phyloP scores from a whole-genome alignment of 1,140 invertebrate genomes.

The Armadillidium nasatum region DNA sequence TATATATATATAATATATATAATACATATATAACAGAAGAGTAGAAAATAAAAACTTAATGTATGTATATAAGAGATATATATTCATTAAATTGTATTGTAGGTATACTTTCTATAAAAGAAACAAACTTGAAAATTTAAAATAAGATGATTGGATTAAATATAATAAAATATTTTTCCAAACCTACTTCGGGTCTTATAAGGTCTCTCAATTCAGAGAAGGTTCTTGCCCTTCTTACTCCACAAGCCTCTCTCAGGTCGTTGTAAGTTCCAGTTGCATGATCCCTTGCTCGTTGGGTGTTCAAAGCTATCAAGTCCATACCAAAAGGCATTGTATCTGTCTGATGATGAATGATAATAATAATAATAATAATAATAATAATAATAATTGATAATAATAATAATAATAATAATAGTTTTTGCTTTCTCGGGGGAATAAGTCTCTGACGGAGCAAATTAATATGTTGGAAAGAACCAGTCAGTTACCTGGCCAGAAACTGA shows the following conservation, averaged over 20 bases:
- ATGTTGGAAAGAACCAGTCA: too few relatives aligned
- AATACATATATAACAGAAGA: too few relatives aligned
- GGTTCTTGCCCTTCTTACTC: constrained; percentile 21
- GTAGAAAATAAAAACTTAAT: neutral
- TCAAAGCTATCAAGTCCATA: constrained; percentile 64
- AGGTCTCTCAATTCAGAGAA: constrained; percentile 39
- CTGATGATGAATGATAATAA: too few relatives aligned
- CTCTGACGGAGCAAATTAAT: too few relatives aligned
- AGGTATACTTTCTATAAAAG: neutral
- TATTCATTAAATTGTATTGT: neutral
- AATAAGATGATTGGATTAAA: neutral
- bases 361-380: too few relatives aligned
- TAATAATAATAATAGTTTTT: too few relatives aligned
- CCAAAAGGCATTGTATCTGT: constrained; percentile 51
- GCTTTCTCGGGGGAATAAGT: too few relatives aligned
- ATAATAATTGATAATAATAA: too few relatives aligned
- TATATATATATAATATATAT: too few relatives aligned
- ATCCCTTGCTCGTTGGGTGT: constrained; percentile 67
- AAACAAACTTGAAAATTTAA: neutral
- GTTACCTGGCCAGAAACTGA: too few relatives aligned
- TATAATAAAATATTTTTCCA: neutral
- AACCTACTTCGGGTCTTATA: constrained; percentile 11
- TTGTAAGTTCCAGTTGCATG: constrained; percentile 65
- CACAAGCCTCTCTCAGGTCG: constrained; percentile 48
- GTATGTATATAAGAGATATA: neutral